A percentile compares a stretch with the other conserved stretches of the same genome.
phyloP scores from a whole-genome alignment of 37 sponge, comb jelly and placozoan genomes.

The Chondrosia reniformis region DNA sequence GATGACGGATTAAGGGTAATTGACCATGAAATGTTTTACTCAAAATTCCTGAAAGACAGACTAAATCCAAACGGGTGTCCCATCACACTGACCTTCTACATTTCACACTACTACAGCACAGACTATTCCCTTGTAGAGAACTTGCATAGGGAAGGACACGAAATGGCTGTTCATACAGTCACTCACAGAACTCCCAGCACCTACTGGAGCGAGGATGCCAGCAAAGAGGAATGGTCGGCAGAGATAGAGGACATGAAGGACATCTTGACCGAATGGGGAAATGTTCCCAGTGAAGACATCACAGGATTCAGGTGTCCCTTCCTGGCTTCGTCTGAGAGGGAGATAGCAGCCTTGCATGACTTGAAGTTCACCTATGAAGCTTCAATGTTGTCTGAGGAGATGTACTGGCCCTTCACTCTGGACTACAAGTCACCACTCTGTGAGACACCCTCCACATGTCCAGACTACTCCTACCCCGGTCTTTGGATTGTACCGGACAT shows the following conservation, averaged over 20 bases:
- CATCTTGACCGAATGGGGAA: slow-evolving; percentile 41
- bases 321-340: slow-evolving; percentile 30
- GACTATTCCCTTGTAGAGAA: slow-evolving; percentile 47
- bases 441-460: slow-evolving; percentile 33
- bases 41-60: background rate
- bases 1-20: slow-evolving; percentile 24
- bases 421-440: slow-evolving; percentile 60
- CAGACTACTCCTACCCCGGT: slow-evolving; percentile 43
- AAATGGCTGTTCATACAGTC: slow-evolving; percentile 47
- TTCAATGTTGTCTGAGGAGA: slow-evolving; percentile 30
- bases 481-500: slow-evolving; percentile 41
- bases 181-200: slow-evolving; percentile 31
- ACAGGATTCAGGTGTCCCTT: slow-evolving; percentile 43
- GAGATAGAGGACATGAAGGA: slow-evolving; percentile 42
- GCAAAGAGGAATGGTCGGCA: slow-evolving; percentile 15
- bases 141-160: slow-evolving; percentile 24
- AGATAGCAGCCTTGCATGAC: slow-evolving; percentile 28
- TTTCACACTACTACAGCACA: slow-evolving; percentile 41
- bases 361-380: slow-evolving; percentile 44
- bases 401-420: slow-evolving; percentile 61
- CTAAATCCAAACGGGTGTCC: slow-evolving; percentile 28
- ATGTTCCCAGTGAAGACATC: slow-evolving; percentile 15
- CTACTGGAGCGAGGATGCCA: slow-evolving; percentile 38
- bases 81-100: slow-evolving; percentile 29
- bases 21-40: slow-evolving; percentile 28